phyloP scores from a whole-genome alignment of 2,888 invertebrate genomes.

The Harpagoxenus sublaevis region DNA sequence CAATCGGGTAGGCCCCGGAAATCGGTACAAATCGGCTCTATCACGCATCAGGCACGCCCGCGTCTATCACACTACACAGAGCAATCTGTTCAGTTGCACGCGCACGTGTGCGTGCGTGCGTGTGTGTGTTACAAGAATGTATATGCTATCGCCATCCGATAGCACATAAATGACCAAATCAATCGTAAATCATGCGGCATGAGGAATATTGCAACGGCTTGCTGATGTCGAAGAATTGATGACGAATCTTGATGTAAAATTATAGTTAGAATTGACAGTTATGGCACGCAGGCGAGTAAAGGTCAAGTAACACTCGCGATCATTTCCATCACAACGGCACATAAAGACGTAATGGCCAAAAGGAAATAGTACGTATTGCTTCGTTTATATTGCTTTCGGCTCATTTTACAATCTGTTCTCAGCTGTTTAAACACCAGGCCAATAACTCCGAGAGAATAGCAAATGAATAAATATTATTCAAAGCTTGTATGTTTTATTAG shows the following conservation, averaged over 20 bases:
- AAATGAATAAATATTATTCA: neutral
- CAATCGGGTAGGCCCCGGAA: neutral
- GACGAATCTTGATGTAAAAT: neutral
- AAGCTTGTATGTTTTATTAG: neutral
- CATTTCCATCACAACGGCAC: neutral
- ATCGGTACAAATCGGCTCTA: neutral
- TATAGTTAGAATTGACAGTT: neutral
- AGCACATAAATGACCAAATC: neutral
- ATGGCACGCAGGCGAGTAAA: neutral
- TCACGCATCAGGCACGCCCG: neutral
- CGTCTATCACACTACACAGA: constrained; percentile 4
- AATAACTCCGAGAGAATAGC: neutral
- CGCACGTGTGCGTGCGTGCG: neutral
- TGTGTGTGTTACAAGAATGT: neutral
- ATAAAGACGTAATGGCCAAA: neutral
- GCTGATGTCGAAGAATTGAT: neutral
- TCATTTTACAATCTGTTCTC: neutral
- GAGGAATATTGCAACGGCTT: neutral
- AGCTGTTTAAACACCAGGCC: neutral
- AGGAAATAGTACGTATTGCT: neutral
- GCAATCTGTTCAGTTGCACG: neutral
- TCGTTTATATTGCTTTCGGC: too few species aligned
- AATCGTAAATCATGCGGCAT: neutral
- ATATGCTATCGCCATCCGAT: too few species aligned
- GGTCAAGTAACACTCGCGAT: neutral